A percentile compares a stretch with the other conserved stretches of the same genome.
Evolutionary conservation across 2,888 invertebrate species (phyloP).

Genomic region (Apeira syringaria): DNA sequence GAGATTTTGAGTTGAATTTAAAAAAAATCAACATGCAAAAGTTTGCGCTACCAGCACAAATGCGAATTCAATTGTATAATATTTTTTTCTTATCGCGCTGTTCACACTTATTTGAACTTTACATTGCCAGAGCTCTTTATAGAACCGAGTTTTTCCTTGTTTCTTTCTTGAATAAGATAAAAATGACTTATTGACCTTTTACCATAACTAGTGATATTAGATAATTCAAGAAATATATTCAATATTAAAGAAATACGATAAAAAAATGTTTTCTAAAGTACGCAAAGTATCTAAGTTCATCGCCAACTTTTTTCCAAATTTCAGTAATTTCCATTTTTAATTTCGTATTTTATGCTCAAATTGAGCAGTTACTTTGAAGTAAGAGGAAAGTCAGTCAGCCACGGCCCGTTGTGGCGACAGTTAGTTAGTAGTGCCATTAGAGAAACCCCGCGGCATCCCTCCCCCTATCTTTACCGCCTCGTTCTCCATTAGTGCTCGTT

Average conservation of each 20-base stretch:
- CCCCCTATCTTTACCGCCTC: constrained; percentile 54
- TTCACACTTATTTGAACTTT: constrained; percentile 28
- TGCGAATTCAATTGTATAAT: background rate
- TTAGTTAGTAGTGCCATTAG: constrained; percentile 74
- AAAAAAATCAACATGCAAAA: too few relatives aligned
- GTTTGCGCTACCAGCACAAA: too few relatives aligned
- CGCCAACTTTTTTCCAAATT: too few relatives aligned
- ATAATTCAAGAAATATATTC: too few relatives aligned
- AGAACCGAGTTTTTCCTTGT: constrained; percentile 11
- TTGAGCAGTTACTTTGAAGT: constrained; percentile 10
- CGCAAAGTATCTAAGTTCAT: too few relatives aligned
- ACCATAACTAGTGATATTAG: too few relatives aligned
- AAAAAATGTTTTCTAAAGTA: too few relatives aligned
- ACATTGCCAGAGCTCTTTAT: constrained; percentile 21
- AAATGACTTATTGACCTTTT: too few relatives aligned
- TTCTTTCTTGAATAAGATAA: background rate
- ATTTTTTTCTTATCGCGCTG: constrained; percentile 22
- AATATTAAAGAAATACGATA: too few relatives aligned
- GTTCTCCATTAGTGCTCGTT: constrained; percentile 66
- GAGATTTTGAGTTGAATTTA: too few relatives aligned
- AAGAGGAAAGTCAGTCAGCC: constrained; percentile 19
- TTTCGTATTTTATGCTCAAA: too few relatives aligned
- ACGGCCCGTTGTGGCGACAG: constrained; percentile 62
- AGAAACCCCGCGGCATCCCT: constrained; percentile 52
- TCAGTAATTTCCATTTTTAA: too few relatives aligned